Evolutionary conservation across 1,140 invertebrate genomes (phyloP).

Genomic region (Panagrolaimus sp.): DNA sequence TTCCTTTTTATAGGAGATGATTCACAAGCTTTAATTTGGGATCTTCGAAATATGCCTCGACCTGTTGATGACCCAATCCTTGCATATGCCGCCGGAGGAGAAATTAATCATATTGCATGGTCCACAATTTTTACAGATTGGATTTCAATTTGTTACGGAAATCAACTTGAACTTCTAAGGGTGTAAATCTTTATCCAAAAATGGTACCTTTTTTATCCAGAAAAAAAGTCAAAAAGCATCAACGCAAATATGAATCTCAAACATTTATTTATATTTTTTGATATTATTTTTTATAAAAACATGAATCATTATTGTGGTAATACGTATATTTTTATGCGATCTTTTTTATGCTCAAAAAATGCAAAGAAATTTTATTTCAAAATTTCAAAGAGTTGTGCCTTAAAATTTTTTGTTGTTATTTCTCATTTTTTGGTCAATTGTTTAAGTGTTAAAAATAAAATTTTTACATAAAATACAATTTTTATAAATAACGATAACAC

Average conservation of each 20-base stretch:
- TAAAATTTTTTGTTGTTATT: neutral
- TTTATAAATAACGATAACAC: neutral
- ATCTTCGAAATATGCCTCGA: slow-evolving; percentile 67
- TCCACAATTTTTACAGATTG: slow-evolving; percentile 98
- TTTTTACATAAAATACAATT: neutral
- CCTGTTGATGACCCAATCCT: slow-evolving; percentile 72
- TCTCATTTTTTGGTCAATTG: neutral
- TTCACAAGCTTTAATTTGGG: slow-evolving; percentile 99
- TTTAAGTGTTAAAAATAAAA: neutral
- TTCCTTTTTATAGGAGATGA: slow-evolving; percentile 81
- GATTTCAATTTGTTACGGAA: slow-evolving; percentile 99
- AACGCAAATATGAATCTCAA: slow-evolving; percentile 2
- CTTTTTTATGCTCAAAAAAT: no score
- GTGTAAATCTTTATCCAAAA: slow-evolving; percentile 64
- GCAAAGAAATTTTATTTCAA: neutral
- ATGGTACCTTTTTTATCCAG: neutral
- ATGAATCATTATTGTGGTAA: neutral
- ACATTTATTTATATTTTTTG: slow-evolving; percentile 2
- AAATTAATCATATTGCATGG: slow-evolving; percentile 94
- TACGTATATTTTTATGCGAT: neutral
- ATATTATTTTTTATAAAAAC: neutral
- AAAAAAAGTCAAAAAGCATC: neutral
- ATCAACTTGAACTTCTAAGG: slow-evolving; percentile 89
- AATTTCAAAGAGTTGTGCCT: no score
- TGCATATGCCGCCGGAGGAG: slow-evolving; percentile 93